Evolutionary conservation across 2,888 invertebrate genomes (phyloP).

Genomic region (Eucriotettix oculatus): DNA sequence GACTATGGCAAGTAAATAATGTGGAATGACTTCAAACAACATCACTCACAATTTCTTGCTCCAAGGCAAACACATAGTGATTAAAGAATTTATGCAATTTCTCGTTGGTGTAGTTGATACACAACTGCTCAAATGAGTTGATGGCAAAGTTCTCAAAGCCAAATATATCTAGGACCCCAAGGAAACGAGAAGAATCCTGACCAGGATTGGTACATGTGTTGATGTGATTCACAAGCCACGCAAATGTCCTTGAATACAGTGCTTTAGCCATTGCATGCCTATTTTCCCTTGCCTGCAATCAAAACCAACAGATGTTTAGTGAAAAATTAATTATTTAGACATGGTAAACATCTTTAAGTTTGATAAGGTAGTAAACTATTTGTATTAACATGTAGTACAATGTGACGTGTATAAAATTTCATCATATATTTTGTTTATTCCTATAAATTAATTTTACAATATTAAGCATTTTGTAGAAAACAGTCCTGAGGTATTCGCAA

Average conservation of each 20-base stretch:
- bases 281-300: slow-evolving; percentile 65
- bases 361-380: too few species aligned
- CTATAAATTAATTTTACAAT: too few species aligned
- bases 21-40: neutral
- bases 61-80: slow-evolving; percentile 86
- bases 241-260: slow-evolving; percentile 75
- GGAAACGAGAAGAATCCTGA: slow-evolving; percentile 55
- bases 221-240: slow-evolving; percentile 83
- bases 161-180: slow-evolving; percentile 84
- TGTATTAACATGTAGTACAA: too few species aligned
- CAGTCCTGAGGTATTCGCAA: too few species aligned
- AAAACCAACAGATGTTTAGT: too few species aligned
- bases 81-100: slow-evolving; percentile 92
- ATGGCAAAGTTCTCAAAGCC: slow-evolving; percentile 83
- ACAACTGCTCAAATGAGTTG: slow-evolving; percentile 86
- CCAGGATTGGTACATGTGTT: slow-evolving; percentile 85
- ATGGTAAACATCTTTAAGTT: too few species aligned
- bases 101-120: slow-evolving; percentile 89
- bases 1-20: too few species aligned
- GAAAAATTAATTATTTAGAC: too few species aligned
- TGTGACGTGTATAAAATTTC: too few species aligned
- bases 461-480: too few species aligned
- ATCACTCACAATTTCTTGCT: slow-evolving; percentile 75
- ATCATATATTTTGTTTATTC: too few species aligned
- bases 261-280: slow-evolving; percentile 89